These are phyloP conservation scores for Alces alces DNA, from an alignment of 2,113 vertebrate genomes.

Conservation along the genomic window DNA sequence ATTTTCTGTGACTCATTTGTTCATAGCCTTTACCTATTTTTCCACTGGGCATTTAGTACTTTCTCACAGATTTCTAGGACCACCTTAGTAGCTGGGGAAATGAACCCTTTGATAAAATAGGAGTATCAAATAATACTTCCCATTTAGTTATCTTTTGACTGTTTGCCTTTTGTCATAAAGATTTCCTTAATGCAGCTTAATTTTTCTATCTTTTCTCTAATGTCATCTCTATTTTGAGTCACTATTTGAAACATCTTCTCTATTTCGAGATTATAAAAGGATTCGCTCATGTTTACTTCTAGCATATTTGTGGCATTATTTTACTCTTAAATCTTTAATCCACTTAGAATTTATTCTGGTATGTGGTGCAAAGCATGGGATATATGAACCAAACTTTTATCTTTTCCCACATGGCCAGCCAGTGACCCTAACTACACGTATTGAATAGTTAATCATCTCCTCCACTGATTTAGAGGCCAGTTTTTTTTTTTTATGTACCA, in stretches of 20 bases:
- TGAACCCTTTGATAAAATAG: neutral
- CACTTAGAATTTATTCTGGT: slow-evolving; percentile 18
- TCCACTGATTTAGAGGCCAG: neutral
- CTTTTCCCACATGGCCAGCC: slow-evolving; percentile 23
- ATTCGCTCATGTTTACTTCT: slow-evolving; percentile 31
- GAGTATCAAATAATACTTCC: neutral
- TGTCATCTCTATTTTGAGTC: neutral
- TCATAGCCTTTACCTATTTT: neutral
- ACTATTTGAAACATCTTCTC: neutral
- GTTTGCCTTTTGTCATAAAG: slow-evolving; percentile 9
- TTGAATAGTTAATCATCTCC: slow-evolving; percentile 32
- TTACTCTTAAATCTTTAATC: slow-evolving; percentile 10
- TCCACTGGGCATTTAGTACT: neutral
- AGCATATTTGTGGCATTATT: neutral
- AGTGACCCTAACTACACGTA: slow-evolving; percentile 15
- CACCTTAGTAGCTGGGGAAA: neutral
- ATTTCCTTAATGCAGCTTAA: neutral
- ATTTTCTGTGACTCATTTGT: neutral
- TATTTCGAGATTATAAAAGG: neutral
- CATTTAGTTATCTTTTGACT: neutral
- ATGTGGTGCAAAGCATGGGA: neutral
- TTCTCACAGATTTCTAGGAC: neutral
- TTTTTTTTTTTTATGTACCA: neutral
- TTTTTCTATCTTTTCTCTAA: neutral
- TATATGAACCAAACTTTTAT: neutral